phyloP scores from a whole-genome alignment of 2,888 invertebrate genomes.

The Actias luna region DNA sequence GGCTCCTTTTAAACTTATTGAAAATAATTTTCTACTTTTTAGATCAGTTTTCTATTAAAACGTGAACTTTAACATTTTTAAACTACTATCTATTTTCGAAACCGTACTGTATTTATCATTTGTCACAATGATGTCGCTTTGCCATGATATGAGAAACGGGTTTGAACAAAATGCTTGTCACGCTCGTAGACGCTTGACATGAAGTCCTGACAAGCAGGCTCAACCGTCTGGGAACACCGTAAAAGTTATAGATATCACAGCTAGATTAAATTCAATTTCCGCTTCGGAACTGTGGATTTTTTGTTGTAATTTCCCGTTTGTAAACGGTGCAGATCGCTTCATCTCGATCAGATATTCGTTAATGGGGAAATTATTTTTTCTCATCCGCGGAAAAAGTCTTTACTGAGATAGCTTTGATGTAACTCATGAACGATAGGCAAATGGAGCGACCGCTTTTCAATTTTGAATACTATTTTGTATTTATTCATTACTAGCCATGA shows the following conservation, averaged over 20 bases:
- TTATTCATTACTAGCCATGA: too few species aligned
- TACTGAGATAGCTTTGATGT: not conserved
- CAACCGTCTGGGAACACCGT: slow-evolving; percentile 17
- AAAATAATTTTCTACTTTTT: too few species aligned
- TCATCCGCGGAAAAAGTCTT: not conserved
- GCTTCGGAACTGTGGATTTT: slow-evolving; percentile 22
- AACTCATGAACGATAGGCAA: not conserved
- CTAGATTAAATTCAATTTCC: slow-evolving; percentile 31
- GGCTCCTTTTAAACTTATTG: too few species aligned
- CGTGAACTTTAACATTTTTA: too few species aligned
- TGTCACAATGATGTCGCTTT: too few species aligned
- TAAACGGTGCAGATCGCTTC: slow-evolving; percentile 5
- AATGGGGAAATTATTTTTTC: slow-evolving; percentile 10
- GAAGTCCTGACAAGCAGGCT: slow-evolving; percentile 18
- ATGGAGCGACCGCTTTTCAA: too few species aligned
- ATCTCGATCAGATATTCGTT: slow-evolving; percentile 1
- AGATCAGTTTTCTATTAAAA: too few species aligned
- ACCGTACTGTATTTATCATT: too few species aligned
- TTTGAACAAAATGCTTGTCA: too few species aligned
- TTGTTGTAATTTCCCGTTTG: slow-evolving; percentile 20
- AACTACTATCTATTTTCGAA: too few species aligned
- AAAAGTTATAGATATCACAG: slow-evolving; percentile 20
- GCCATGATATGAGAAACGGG: too few species aligned
- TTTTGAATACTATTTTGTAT: too few species aligned
- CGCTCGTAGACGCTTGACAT: slow-evolving; percentile 6